These are phyloP conservation scores for Hippocampus comes DNA, from an alignment of 2,113 vertebrate genomes.

Conservation along the genomic window DNA sequence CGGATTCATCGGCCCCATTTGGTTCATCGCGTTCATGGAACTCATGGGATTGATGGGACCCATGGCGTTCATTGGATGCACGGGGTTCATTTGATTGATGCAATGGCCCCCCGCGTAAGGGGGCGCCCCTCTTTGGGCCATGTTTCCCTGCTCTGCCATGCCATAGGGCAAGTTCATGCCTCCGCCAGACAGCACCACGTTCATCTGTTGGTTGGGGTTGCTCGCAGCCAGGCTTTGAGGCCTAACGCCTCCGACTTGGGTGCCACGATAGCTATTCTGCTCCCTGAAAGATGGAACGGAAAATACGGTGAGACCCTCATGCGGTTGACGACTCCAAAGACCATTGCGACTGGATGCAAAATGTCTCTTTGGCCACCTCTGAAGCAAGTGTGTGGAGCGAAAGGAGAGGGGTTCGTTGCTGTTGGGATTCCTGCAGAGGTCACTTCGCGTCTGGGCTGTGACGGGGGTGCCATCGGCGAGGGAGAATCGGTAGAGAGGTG, in stretches of 20 bases:
- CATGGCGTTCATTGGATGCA: slow-evolving; percentile 46
- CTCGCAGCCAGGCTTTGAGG: slow-evolving; percentile 73
- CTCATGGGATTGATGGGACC: slow-evolving; percentile 37
- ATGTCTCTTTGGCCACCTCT: slow-evolving; percentile 74
- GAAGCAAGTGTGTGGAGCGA: slow-evolving; percentile 92
- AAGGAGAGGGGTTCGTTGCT: slow-evolving; percentile 87
- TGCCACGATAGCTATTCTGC: slow-evolving; percentile 85
- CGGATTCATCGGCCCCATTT: slow-evolving; percentile 51
- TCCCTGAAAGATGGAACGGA: slow-evolving; percentile 71
- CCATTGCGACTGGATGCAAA: not conserved
- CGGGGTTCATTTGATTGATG: slow-evolving; percentile 49
- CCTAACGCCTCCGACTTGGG: slow-evolving; percentile 78
- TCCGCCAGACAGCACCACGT: slow-evolving; percentile 73
- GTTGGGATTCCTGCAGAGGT: slow-evolving; percentile 84
- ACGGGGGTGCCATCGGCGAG: slow-evolving; percentile 92
- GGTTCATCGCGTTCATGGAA: slow-evolving; percentile 39
- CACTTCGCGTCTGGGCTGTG: slow-evolving; percentile 91
- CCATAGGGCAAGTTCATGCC: slow-evolving; percentile 71
- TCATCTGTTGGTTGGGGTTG: slow-evolving; percentile 77
- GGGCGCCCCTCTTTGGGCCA: slow-evolving; percentile 65
- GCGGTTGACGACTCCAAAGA: too few species aligned
- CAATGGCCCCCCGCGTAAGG: slow-evolving; percentile 60
- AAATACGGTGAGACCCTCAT: not conserved
- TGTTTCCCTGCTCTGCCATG: slow-evolving; percentile 67
- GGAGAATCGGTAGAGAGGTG: slow-evolving; percentile 89